Conservation (phyloP, 2,888 invertebrate genomes). For the Hydraecia micacea region DNA sequence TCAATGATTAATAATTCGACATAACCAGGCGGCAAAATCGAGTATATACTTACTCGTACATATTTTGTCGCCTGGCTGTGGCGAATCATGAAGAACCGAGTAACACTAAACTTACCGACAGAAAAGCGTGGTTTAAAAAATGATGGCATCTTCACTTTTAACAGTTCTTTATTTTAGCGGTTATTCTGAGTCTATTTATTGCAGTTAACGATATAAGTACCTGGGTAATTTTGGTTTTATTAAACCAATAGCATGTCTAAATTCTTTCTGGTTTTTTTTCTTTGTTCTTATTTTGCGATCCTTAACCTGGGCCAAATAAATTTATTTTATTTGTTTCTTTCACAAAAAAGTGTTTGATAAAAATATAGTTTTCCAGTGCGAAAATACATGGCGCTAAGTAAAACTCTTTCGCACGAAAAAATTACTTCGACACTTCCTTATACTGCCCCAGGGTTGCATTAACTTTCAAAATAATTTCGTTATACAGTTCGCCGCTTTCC, state of each 20-base stretch:
- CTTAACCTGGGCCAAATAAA: not conserved
- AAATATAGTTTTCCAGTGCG: no score
- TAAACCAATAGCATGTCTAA: not conserved
- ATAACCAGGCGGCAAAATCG: no score
- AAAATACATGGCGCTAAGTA: not conserved
- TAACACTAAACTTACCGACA: no score
- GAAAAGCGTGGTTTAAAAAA: not conserved
- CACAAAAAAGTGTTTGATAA: not conserved
- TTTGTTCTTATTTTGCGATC: not conserved
- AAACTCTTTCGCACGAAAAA: not conserved
- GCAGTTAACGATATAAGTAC: not conserved
- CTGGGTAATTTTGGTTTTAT: not conserved
- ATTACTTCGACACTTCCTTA: not conserved
- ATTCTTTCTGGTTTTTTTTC: not conserved
- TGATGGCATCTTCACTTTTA: not conserved
- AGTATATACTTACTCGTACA: not conserved
- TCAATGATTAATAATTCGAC: not conserved
- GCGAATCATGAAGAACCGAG: not conserved
- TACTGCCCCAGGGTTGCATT: not conserved
- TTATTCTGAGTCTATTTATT: not conserved
- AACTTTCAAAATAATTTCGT: slow-evolving; percentile 5
- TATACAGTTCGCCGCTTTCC: not conserved
- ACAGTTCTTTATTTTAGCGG: not conserved
- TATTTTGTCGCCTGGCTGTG: not conserved
- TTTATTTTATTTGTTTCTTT: not conserved